Evolutionary conservation across 2,888 invertebrate species (phyloP).

Genomic region (Laothoe populi): DNA sequence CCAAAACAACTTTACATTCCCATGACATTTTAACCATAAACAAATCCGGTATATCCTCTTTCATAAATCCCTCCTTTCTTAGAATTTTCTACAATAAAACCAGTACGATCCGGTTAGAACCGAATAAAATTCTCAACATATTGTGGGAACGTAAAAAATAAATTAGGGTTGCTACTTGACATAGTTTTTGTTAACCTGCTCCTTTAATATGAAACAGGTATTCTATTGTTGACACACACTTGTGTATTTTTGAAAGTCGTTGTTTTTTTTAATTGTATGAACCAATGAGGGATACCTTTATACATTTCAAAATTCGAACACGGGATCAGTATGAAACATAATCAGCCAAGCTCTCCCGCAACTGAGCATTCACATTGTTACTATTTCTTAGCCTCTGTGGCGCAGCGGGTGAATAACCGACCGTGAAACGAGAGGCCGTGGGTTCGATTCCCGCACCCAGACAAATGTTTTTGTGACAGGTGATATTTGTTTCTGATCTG

Average conservation of each 20-base stretch:
- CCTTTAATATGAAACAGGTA: slow-evolving; percentile 3
- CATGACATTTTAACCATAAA: slow-evolving; percentile 3
- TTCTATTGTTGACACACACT: background rate
- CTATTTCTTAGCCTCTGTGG: no score
- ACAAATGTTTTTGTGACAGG: no score
- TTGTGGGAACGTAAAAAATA: slow-evolving; percentile 25
- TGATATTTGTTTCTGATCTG: no score
- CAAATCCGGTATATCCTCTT: no score
- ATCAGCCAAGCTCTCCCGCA: no score
- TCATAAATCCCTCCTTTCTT: slow-evolving; percentile 3
- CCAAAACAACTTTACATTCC: background rate
- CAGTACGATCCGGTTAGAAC: background rate
- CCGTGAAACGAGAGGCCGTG: no score
- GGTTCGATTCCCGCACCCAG: no score
- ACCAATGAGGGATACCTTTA: background rate
- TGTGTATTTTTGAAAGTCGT: no score
- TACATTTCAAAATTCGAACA: background rate
- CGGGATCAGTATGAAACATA: no score
- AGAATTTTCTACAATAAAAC: background rate
- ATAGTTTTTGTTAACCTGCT: slow-evolving; percentile 12
- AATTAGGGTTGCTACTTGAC: slow-evolving; percentile 16
- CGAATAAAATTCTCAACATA: background rate
- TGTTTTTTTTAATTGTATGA: background rate
- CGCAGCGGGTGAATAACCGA: no score
- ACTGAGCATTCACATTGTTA: no score